Evolutionary conservation across 2,888 invertebrate genomes (phyloP).

Genomic region (Archips xylosteana): DNA sequence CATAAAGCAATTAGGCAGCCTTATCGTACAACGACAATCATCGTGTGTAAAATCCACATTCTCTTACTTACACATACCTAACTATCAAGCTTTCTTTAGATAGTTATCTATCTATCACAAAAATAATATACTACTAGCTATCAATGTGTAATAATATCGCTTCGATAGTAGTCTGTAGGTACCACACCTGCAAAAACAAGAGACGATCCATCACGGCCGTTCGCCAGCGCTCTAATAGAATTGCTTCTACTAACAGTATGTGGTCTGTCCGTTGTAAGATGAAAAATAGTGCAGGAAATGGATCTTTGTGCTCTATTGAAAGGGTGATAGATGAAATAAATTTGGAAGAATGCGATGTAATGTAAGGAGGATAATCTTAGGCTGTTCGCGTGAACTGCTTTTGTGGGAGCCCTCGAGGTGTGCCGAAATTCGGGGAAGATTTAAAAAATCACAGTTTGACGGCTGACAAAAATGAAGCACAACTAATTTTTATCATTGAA

Average conservation of each 20-base stretch:
- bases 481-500: no score
- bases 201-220: conserved; percentile 25
- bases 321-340: conserved; percentile 10
- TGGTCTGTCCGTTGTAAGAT: conserved; percentile 10
- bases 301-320: conserved; percentile 11
- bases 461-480: no score
- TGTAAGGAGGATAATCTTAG: neutral
- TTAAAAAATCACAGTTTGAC: no score
- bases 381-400: neutral
- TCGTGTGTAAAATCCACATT: neutral
- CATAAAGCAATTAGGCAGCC: no score
- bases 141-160: conserved; percentile 20
- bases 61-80: neutral
- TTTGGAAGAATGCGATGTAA: neutral
- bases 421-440: no score
- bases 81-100: no score
- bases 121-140: neutral
- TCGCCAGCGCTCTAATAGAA: conserved; percentile 13
- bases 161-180: conserved; percentile 16
- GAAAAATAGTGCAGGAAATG: conserved; percentile 14
- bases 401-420: neutral
- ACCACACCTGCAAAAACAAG: conserved; percentile 13
- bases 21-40: no score
- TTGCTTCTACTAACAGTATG: conserved; percentile 8
- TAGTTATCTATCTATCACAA: no score